phyloP scores from a whole-genome alignment of 2,888 invertebrate genomes.

The Tiliacea citrago region DNA sequence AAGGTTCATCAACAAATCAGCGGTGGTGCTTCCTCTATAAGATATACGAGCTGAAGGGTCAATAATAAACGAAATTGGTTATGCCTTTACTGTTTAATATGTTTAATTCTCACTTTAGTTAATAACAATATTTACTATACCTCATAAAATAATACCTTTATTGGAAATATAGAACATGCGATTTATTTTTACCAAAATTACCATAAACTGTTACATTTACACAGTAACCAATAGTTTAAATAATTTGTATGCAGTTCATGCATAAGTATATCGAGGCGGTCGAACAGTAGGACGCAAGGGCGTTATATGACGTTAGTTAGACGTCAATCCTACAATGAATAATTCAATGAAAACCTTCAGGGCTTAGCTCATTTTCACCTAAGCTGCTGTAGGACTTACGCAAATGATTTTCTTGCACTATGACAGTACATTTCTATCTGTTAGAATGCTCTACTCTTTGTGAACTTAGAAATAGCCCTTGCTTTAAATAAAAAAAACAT shows the following conservation, averaged over 20 bases:
- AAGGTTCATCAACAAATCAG: background rate
- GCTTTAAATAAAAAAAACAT: no score
- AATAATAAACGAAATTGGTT: background rate
- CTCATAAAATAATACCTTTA: background rate
- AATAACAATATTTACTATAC: background rate
- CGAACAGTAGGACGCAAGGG: background rate
- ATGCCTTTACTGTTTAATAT: background rate
- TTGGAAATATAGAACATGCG: background rate
- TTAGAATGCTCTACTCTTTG: no score
- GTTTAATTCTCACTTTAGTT: background rate
- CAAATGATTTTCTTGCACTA: no score
- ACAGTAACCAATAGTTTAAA: background rate
- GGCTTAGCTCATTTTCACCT: background rate
- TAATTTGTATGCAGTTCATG: constrained; percentile 3
- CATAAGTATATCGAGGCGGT: background rate
- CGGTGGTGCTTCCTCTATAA: no score
- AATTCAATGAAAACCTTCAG: constrained; percentile 4
- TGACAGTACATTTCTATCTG: no score
- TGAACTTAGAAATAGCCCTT: no score
- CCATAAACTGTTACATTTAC: background rate
- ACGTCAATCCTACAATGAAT: constrained; percentile 18
- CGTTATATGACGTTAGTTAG: background rate
- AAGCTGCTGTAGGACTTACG: no score
- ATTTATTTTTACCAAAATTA: background rate
- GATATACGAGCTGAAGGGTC: background rate